phyloP scores from a whole-genome alignment of 2,888 invertebrate species.

The Chrysina gloriosa region DNA sequence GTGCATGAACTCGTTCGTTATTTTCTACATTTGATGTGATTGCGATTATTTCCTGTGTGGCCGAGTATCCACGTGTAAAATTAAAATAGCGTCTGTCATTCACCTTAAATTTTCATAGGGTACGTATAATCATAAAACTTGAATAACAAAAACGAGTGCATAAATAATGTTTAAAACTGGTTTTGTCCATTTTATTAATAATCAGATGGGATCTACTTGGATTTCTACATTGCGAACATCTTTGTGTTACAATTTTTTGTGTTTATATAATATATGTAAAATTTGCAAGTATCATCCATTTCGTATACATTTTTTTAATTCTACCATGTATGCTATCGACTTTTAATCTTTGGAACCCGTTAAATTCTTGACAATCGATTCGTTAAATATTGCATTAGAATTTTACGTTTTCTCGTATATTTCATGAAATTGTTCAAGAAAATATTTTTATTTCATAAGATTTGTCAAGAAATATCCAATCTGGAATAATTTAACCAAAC shows the following conservation, averaged over 20 bases:
- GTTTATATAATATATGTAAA: no score
- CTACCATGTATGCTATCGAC: no score
- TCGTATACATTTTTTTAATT: no score
- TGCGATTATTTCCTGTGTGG: conserved; percentile 6
- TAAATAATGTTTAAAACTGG: conserved; percentile 6
- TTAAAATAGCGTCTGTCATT: conserved; percentile 48
- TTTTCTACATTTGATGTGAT: neutral
- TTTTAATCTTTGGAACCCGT: no score
- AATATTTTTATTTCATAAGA: neutral
- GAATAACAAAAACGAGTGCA: conserved; percentile 6
- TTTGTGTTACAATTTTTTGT: neutral
- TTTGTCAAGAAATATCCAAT: neutral
- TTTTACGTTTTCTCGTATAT: neutral
- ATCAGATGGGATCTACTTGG: neutral
- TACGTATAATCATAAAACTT: conserved; percentile 19
- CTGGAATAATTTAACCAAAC: conserved; percentile 6
- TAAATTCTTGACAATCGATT: no score
- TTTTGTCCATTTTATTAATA: neutral
- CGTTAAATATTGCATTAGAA: neutral
- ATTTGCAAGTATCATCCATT: no score
- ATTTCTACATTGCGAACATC: neutral
- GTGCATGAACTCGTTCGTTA: neutral
- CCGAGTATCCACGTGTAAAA: conserved; percentile 47
- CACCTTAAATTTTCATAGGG: conserved; percentile 40
- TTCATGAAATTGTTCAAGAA: neutral